Conservation (phyloP, 2,888 invertebrate genomes). For the Pocota personata region DNA sequence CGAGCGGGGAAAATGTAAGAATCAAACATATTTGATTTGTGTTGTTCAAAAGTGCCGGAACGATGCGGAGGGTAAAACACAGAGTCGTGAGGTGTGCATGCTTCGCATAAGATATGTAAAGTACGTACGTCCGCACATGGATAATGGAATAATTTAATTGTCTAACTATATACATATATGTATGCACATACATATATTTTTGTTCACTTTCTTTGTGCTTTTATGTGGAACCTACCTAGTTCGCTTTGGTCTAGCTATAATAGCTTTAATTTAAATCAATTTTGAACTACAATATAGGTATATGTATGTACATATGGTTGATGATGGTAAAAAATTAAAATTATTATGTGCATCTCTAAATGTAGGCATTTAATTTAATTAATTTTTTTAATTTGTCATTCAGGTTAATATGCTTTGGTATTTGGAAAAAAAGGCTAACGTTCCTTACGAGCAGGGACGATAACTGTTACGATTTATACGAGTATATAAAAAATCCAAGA, state of each 20-base stretch:
- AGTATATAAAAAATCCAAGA: too few relatives aligned
- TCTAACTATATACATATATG: too few relatives aligned
- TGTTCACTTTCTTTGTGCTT: constrained; percentile 49
- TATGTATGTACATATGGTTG: too few relatives aligned
- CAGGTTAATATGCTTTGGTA: too few relatives aligned
- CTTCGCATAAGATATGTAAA: constrained; percentile 8
- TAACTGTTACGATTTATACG: too few relatives aligned
- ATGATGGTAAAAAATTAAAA: neutral
- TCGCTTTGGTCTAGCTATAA: neutral
- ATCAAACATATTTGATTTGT: constrained; percentile 1
- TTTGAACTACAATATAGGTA: neutral
- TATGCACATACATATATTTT: too few relatives aligned
- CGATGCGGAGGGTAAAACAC: neutral
- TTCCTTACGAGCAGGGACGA: too few relatives aligned
- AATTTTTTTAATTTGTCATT: too few relatives aligned
- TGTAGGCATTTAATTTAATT: too few relatives aligned
- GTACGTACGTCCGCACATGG: neutral
- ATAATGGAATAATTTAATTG: constrained; percentile 14
- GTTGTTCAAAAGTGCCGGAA: neutral
- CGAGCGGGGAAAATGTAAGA: constrained; percentile 10
- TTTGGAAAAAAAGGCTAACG: too few relatives aligned
- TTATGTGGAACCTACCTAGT: neutral
- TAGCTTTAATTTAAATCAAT: constrained; percentile 28
- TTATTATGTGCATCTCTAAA: too few relatives aligned
- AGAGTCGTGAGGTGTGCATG: neutral